A percentile compares a stretch with the other conserved stretches of the same genome.
Conservation (phyloP, 37 sponge, comb jelly and placozoan species). For the Petrosia ficiformis region DNA sequence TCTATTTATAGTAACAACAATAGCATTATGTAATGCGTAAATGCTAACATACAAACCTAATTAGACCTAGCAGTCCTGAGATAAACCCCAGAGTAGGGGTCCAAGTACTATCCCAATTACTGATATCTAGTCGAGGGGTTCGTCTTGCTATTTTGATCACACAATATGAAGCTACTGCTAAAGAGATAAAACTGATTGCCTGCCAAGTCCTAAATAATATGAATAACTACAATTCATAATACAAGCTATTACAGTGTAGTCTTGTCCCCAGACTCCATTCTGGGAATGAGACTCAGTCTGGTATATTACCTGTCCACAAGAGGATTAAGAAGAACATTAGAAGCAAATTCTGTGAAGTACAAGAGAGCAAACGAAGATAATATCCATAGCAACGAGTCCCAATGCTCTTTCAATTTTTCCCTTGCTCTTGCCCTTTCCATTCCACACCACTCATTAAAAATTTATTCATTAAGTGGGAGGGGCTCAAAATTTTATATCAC, state of each 20-base stretch:
- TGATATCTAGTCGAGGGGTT: neutral
- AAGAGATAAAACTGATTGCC: neutral
- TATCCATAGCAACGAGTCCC: conserved; percentile 51
- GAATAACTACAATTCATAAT: neutral
- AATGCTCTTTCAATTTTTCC: conserved; percentile 7
- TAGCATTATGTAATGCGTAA: no score
- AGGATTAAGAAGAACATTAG: conserved; percentile 36
- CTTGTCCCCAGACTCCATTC: no score
- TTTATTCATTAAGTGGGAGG: no score
- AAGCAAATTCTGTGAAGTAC: conserved; percentile 48
- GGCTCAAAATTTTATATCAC: no score
- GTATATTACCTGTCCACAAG: conserved; percentile 13
- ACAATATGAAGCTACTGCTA: neutral
- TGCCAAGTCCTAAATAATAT: neutral
- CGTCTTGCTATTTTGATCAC: neutral
- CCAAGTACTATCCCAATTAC: neutral
- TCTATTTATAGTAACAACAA: no score
- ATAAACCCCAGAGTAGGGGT: neutral
- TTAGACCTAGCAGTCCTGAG: neutral
- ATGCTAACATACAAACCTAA: no score
- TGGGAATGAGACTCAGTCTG: neutral
- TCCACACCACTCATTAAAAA: no score
- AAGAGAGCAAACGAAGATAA: conserved; percentile 33
- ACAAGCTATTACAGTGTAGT: no score
- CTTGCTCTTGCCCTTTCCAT: no score